Conservation (phyloP, 2,113 vertebrate genomes). For the Falcunculus frontatus region DNA sequence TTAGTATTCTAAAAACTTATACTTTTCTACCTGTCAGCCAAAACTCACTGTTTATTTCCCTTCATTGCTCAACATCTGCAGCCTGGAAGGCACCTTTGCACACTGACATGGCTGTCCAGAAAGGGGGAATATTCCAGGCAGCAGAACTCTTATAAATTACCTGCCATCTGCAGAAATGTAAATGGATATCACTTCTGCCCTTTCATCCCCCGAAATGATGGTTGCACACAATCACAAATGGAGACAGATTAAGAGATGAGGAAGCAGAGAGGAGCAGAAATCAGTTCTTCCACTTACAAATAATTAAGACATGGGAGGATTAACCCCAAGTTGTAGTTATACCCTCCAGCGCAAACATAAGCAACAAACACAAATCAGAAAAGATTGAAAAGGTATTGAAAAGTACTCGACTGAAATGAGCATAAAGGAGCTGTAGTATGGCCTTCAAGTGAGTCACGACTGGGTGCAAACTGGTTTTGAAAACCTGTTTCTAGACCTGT, state of each 20-base stretch:
- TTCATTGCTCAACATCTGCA: background rate
- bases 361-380: background rate
- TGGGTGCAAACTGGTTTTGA: background rate
- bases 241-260: slow-evolving; percentile 38
- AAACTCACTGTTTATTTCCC: background rate
- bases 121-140: background rate
- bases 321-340: slow-evolving; percentile 28
- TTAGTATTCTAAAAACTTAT: background rate
- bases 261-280: background rate
- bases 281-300: slow-evolving; percentile 57
- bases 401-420: background rate
- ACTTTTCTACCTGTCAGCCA: background rate
- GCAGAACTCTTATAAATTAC: slow-evolving; percentile 46
- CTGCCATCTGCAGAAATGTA: slow-evolving; percentile 34
- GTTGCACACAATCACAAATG: slow-evolving; percentile 39
- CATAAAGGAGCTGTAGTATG: background rate
- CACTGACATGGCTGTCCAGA: background rate
- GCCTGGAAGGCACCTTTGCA: background rate
- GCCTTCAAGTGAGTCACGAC: background rate
- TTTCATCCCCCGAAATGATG: slow-evolving; percentile 22
- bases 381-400: background rate
- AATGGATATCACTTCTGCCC: slow-evolving; percentile 52
- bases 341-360: slow-evolving; percentile 14
- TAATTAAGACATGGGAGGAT: slow-evolving; percentile 73
- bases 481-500: background rate